A percentile compares a stretch with the other conserved stretches of the same genome.
phyloP scores from a whole-genome alignment of 2,113 vertebrate species.

The Rafetus swinhoei region DNA sequence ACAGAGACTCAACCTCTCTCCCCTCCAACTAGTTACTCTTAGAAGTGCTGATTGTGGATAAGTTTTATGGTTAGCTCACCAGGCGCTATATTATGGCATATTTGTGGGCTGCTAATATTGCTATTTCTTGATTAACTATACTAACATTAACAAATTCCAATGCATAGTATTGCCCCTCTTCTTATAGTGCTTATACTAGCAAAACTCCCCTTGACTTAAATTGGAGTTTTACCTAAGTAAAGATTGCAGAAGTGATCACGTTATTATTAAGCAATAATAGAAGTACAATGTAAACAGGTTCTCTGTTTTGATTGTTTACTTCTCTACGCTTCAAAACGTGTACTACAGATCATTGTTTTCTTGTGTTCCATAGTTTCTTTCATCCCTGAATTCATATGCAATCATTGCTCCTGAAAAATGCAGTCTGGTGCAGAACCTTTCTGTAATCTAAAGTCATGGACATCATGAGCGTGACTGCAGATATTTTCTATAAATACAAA shows the following conservation, averaged over 20 bases:
- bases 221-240: not conserved
- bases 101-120: not conserved
- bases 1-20: not conserved
- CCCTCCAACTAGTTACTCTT: not conserved
- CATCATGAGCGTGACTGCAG: not conserved
- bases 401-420: slow-evolving; percentile 3
- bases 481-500: not conserved
- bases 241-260: not conserved
- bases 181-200: not conserved
- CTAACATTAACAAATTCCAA: not conserved
- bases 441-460: not conserved
- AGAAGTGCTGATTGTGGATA: not conserved
- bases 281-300: not conserved
- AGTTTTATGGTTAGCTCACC: not conserved
- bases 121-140: not conserved
- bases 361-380: slow-evolving; percentile 2
- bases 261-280: not conserved
- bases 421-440: not conserved
- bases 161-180: not conserved
- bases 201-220: not conserved
- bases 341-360: not conserved
- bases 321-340: not conserved
- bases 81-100: not conserved
- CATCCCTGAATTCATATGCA: not conserved
- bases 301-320: not conserved